Base-by-base conservation (phyloP, 1,140 invertebrate genomes). In the Bradynema listronoti region DNA sequence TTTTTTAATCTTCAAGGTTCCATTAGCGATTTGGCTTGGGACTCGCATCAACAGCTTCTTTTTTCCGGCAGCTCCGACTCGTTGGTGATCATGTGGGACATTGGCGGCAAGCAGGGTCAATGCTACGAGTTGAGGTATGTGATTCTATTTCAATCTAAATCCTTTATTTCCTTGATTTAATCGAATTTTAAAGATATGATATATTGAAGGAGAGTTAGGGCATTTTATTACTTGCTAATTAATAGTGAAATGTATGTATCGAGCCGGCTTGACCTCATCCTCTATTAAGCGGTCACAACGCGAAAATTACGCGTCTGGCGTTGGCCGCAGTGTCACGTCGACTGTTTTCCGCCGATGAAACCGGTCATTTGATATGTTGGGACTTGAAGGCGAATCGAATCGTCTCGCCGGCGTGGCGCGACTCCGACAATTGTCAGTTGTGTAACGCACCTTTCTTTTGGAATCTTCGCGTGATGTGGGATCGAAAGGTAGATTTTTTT, bases 401-500 rank as follows among this genome's bases (percentile, higher is more conserved):
- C 5, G 68, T 86, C 85, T 94, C 91, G 14, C 90, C 92, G 9
- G 85, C 85, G 56, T 98, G 94, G 94, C 84, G 85, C 58, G 91
- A 96, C 75, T 87, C 87, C 56, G 91, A 96, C 80, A 84, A 85
- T 32, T 99, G 94, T 79, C 86, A 96, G 81, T 83, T 89, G 52
- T 98, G 94, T 81, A 85, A 86, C 36, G 83, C 87, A 65, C 94
- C 94, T 4, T 67, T 78, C 54, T 97, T 97, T 79, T 99, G 94
- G 93, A 98, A 98, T 80, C 84, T 96, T 25, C 85, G 88, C 67
- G 90, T 88, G 6, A 98, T 99, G 91, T 91, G 95, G 86, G 90
- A 95, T 76, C 88, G 90, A 79, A 87, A 90, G 78, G 89, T 89
- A 75, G 24, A 45, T 65, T 54, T 53, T 39, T 49, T 27, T 11